Percentiles rank a stretch among this genome's conserved stretches.
Conservation (phyloP, 2,797 vertebrate species). For the Pipistrellus kuhlii region DNA sequence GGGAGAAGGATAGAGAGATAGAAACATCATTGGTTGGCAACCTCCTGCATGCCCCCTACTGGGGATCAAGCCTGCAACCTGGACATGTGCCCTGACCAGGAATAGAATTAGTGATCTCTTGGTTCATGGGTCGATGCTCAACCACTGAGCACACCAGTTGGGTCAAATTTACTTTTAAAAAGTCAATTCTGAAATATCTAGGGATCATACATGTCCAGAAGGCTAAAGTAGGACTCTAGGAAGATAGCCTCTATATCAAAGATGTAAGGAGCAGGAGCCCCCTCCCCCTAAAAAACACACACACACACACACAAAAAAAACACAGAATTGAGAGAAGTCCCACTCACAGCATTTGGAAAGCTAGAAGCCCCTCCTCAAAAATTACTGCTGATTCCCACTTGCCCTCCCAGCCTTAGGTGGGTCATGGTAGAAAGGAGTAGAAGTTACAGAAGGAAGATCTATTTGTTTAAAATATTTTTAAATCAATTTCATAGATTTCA, state of each 20-base stretch:
- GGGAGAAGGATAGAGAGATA: too few relatives aligned
- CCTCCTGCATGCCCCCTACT: too few relatives aligned
- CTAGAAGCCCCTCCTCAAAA: background rate
- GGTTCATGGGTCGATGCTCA: too few relatives aligned
- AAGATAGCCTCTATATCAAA: background rate
- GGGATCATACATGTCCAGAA: background rate
- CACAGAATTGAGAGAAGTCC: background rate
- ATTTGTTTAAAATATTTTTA: background rate
- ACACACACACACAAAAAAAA: background rate
- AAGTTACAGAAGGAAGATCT: background rate
- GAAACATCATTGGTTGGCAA: too few relatives aligned
- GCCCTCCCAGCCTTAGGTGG: background rate
- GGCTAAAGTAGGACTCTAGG: background rate
- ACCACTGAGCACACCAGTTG: too few relatives aligned
- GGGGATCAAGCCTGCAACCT: too few relatives aligned
- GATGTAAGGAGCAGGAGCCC: background rate
- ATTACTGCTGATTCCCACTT: background rate
- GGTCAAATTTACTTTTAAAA: constrained; percentile 19
- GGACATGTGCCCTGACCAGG: too few relatives aligned
- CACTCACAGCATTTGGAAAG: background rate
- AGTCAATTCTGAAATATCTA: constrained; percentile 31
- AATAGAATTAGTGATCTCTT: too few relatives aligned
- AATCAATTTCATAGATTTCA: too few relatives aligned
- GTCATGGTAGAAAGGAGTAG: background rate
- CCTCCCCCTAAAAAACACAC: background rate